phyloP scores from a whole-genome alignment of 1,140 invertebrate genomes.

The Ceratoteleas bidentatus region DNA sequence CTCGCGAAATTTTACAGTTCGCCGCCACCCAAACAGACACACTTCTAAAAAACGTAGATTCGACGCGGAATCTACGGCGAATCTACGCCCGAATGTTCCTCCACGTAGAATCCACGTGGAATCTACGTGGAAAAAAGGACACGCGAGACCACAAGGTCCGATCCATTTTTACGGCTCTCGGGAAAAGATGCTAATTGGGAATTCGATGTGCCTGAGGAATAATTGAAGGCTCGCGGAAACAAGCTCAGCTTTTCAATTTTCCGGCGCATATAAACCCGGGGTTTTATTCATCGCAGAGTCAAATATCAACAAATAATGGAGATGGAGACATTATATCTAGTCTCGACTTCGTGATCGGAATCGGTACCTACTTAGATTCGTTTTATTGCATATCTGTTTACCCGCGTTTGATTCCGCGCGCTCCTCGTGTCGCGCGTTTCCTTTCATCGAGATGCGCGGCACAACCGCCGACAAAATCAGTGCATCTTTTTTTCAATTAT shows the following conservation, averaged over 20 bases:
- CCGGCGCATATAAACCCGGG: background rate
- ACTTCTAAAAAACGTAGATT: no score
- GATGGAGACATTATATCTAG: background rate
- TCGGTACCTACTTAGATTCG: background rate
- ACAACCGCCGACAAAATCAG: conserved; percentile 1
- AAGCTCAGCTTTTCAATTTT: conserved; percentile 1
- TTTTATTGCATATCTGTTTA: conserved; percentile 8
- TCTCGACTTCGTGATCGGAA: conserved; percentile 8
- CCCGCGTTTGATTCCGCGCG: background rate
- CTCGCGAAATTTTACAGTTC: no score
- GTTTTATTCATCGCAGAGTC: background rate
- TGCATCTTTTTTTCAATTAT: conserved; percentile 5
- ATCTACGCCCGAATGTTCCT: no score
- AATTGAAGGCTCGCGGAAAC: conserved; percentile 1
- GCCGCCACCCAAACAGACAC: no score
- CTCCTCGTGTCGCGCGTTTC: background rate
- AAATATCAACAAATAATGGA: background rate
- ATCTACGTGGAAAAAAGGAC: no score
- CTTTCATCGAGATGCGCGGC: background rate
- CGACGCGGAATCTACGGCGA: no score
- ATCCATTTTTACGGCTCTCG: no score
- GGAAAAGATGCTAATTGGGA: conserved; percentile 3
- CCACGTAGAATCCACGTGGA: no score
- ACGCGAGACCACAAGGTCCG: no score
- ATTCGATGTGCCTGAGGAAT: background rate